Base-by-base conservation (phyloP, 2,888 invertebrate genomes). In the Piscicola geometra region DNA sequence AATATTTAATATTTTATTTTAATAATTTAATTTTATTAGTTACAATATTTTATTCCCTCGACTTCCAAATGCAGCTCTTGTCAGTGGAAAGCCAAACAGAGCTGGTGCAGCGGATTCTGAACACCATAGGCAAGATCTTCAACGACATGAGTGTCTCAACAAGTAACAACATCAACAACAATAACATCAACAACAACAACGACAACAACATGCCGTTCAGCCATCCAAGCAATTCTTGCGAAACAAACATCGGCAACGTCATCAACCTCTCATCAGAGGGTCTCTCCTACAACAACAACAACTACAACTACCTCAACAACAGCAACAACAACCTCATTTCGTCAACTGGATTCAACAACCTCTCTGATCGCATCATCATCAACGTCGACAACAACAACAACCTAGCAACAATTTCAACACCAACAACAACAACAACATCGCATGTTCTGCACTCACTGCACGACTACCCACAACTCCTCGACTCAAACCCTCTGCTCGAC, bases 61-160 rank as follows among this genome's bases (percentile, higher is more conserved):
- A n/a, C n/a, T n/a, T n/a, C n/a, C n/a, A n/a, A n/a, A n/a, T 56
- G 3, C 60, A 56, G 60, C 5, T 56, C 3, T 21, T 56, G 12
- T 56, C 60, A 21, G n/a, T 56, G 25, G 60, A 25, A 21, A 56
- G 60, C n/a, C 60, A 56, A 21, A 56, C 60, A 56, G 60, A 56
- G 25, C n/a, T 56, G 21, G 60, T 56, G 3, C 60, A 56, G 60
- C 60, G 60, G 5, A 56, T 56, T 25, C 25, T 56, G 60, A 56
- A 56, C 60, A 56, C 60, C 60, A 56, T 56, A 18, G 60, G 60
- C 25, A 56, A 56, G 25, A 56, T 56, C 5, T 56, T 56, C 25
- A 56, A 56, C n/a, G 60, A 56, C 60, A 56, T 56, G 60, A 25
- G 60, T 21, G n/a, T 25, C 25, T 18, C 9, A 5, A 41, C 41